A percentile compares a stretch with the other conserved stretches of the same genome.
Conservation (phyloP, 1,140 invertebrate species). For the Sesamia nonagrioides region DNA sequence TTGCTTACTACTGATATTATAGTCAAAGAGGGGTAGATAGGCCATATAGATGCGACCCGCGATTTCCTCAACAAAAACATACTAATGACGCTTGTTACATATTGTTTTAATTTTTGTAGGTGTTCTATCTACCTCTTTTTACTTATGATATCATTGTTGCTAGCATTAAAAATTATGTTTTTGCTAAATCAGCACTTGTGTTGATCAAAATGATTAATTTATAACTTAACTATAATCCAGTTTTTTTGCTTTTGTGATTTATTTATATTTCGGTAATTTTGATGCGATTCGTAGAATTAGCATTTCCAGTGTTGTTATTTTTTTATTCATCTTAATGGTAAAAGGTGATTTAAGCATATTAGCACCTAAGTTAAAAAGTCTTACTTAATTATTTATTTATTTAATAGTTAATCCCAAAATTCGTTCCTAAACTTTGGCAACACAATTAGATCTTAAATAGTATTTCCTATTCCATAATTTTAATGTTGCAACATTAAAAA, state of each 20-base stretch:
- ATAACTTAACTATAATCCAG: background rate
- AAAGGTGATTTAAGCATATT: background rate
- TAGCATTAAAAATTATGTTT: too few relatives aligned
- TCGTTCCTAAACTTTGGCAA: conserved; percentile 1
- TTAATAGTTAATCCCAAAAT: background rate
- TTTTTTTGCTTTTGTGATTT: background rate
- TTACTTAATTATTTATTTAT: background rate
- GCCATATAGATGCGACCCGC: too few relatives aligned
- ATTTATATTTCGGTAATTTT: background rate
- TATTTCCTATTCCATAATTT: background rate
- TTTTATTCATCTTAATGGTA: background rate
- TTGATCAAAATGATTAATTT: background rate
- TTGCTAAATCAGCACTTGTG: too few relatives aligned
- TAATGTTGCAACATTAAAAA: background rate
- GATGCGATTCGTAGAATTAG: background rate
- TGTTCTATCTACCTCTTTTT: too few relatives aligned
- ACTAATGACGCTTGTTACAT: too few relatives aligned
- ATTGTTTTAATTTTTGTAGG: too few relatives aligned
- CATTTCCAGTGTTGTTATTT: background rate
- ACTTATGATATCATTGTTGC: too few relatives aligned
- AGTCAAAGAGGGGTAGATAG: too few relatives aligned
- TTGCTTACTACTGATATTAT: too few relatives aligned
- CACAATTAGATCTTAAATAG: background rate
- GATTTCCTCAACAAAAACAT: too few relatives aligned
- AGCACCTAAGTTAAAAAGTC: background rate